Evolutionary conservation across 2,888 invertebrate species (phyloP).

Genomic region (Allolobophora icterica): DNA sequence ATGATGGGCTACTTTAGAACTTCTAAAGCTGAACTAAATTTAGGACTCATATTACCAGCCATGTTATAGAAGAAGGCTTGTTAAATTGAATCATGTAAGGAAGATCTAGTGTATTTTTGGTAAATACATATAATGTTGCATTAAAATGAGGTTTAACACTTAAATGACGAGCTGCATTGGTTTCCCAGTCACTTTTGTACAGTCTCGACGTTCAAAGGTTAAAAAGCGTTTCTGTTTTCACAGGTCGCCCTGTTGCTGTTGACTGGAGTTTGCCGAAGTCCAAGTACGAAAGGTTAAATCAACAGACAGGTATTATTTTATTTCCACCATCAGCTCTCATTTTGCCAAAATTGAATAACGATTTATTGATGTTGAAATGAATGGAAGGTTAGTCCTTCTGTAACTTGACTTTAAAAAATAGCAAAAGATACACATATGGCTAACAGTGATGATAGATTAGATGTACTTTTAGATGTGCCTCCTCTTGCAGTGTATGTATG

Average conservation of each 20-base stretch:
- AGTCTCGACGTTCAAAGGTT: too few relatives aligned
- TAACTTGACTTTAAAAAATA: background rate
- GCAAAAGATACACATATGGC: background rate
- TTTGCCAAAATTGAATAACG: background rate
- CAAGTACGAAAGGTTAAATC: background rate
- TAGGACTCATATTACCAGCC: background rate
- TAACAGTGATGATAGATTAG: background rate
- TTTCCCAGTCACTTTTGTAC: too few relatives aligned
- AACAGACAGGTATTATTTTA: slow-evolving; percentile 1
- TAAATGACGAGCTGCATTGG: too few relatives aligned
- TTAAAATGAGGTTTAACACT: background rate
- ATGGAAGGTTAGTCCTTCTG: background rate
- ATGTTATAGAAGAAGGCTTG: background rate
- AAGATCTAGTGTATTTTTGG: background rate
- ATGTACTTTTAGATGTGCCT: background rate
- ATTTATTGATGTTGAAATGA: background rate
- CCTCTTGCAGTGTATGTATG: background rate
- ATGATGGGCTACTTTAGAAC: too few relatives aligned
- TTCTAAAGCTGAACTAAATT: too few relatives aligned
- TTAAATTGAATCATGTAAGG: background rate
- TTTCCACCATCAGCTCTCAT: background rate
- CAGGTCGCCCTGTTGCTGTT: slow-evolving; percentile 26
- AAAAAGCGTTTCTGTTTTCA: background rate
- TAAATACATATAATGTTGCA: background rate
- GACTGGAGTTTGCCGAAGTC: slow-evolving; percentile 29